Percentiles rank a stretch among this genome's conserved stretches.
phyloP scores from a whole-genome alignment of 2,113 vertebrate species.

The Steatornis caripensis region DNA sequence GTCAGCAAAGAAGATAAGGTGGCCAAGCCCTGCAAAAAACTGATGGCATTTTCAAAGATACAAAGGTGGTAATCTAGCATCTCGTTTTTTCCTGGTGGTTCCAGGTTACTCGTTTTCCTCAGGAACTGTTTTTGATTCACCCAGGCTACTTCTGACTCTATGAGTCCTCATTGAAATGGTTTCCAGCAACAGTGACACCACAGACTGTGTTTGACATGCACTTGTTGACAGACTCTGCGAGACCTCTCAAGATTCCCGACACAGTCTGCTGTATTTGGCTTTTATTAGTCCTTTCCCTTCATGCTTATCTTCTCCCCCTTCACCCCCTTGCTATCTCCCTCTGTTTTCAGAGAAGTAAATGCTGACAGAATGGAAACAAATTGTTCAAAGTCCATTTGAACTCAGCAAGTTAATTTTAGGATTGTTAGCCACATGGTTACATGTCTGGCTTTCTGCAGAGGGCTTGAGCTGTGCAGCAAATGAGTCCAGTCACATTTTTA shows the following conservation, averaged over 20 bases:
- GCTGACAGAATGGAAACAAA: not conserved
- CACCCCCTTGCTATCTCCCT: rapidly evolving
- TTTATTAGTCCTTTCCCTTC: not conserved
- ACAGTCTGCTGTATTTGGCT: not conserved
- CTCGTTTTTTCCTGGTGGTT: not conserved
- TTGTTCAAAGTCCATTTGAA: not conserved
- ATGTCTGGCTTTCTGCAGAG: not conserved
- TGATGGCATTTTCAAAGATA: not conserved
- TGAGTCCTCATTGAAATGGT: not conserved
- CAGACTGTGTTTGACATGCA: not conserved
- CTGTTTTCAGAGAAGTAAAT: not conserved
- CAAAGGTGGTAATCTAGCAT: rapidly evolving
- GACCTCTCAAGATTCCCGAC: not conserved
- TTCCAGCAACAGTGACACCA: not conserved
- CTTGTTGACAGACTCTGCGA: not conserved
- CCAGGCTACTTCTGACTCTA: not conserved
- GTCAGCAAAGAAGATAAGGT: not conserved
- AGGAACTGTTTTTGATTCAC: not conserved
- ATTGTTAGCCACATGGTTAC: not conserved
- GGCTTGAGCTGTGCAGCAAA: not conserved
- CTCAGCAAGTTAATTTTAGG: slow-evolving; percentile 1
- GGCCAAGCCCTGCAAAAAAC: not conserved
- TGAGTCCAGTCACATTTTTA: not conserved
- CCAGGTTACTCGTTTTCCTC: not conserved
- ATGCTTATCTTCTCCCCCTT: not conserved